Evolutionary conservation across 2,888 invertebrate species (phyloP), one percentile per base, ranked within the genome.

Genomic region (Calameuta filiformis): DNA sequence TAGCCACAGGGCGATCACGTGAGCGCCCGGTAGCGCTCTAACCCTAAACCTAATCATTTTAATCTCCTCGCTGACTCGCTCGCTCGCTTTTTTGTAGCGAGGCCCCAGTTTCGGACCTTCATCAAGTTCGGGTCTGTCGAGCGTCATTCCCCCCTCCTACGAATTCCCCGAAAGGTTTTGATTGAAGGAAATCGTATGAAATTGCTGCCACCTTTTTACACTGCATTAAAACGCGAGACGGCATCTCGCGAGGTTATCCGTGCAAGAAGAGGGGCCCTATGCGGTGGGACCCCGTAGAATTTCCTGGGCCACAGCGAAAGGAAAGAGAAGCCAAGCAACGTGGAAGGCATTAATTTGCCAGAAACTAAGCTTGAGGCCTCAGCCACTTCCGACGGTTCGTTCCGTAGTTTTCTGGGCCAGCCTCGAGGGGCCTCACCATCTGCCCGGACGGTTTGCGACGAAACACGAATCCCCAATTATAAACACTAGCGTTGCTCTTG

Each of bases 1-100:
- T 89, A 89, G 90, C 90, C 87, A 86, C 84, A 82, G 87, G 87
- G 86, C 85, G 83, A 88, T 88, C 88, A 88, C 89, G 87, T 86
- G 89, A 88, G 85, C 83, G 80, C 83, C 83, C 85, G 84, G 86
- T 87, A 86, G 87, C 88, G 80, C 83, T 83, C 83, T 86, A 86
- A 86, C 86, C 81, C 83, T 84, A 86, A 88, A 88, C 84, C 86
- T 88, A 88, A 89, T 89, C 88, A 87, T 87, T 88, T 88, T 88
- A 87, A 88, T 89, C 87, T 86, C 40, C 73, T 79, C 35, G 23
- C 56, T 73, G 56, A 31, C 76, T 80, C 81, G 78, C 74, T 82
- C 81, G 56, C 56, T 56, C 56, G 56, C 56, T 56, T 77, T 75
- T 75, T 81, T 75, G 73, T 77, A 37, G 35, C 4, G 34, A 71